Evolutionary conservation across 2,888 invertebrate genomes (phyloP).

Genomic region (Agrilus cyanescens): DNA sequence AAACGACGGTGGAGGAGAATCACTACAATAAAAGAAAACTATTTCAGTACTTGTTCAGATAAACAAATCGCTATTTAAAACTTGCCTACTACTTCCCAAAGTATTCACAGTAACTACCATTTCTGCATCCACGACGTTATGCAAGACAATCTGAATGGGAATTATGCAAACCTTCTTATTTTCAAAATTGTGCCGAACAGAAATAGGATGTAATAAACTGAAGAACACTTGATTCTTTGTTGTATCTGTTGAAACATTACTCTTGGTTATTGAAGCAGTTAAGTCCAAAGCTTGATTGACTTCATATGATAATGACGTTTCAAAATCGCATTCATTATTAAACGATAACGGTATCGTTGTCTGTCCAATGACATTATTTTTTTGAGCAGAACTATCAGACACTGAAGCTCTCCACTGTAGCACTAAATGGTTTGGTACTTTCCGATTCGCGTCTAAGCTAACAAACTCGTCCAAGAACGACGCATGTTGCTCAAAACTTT

Average conservation of each 20-base stretch:
- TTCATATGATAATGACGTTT: constrained; percentile 36
- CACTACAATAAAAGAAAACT: constrained; percentile 9
- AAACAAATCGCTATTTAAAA: constrained; percentile 8
- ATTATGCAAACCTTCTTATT: constrained; percentile 50
- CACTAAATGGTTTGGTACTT: constrained; percentile 17
- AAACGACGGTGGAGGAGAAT: constrained; percentile 5
- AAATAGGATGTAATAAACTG: constrained; percentile 39
- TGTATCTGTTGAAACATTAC: constrained; percentile 18
- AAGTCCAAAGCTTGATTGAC: constrained; percentile 28
- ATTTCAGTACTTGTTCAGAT: constrained; percentile 4
- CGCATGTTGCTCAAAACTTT: constrained; percentile 29
- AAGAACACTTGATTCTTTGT: constrained; percentile 8
- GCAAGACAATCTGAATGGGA: constrained; percentile 53
- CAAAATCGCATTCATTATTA: constrained; percentile 23
- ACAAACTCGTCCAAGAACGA: no score
- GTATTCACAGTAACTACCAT: constrained; percentile 51
- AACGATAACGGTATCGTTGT: constrained; percentile 27
- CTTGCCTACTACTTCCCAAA: constrained; percentile 46
- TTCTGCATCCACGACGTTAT: constrained; percentile 48
- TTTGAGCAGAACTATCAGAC: constrained; percentile 41
- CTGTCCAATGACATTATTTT: constrained; percentile 52
- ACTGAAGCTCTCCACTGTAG: constrained; percentile 32
- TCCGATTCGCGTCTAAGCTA: constrained; percentile 3
- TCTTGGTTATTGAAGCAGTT: constrained; percentile 22
- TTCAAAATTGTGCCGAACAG: constrained; percentile 51